Conservation (phyloP, 2,113 vertebrate species). For the Dicaeum eximium region DNA sequence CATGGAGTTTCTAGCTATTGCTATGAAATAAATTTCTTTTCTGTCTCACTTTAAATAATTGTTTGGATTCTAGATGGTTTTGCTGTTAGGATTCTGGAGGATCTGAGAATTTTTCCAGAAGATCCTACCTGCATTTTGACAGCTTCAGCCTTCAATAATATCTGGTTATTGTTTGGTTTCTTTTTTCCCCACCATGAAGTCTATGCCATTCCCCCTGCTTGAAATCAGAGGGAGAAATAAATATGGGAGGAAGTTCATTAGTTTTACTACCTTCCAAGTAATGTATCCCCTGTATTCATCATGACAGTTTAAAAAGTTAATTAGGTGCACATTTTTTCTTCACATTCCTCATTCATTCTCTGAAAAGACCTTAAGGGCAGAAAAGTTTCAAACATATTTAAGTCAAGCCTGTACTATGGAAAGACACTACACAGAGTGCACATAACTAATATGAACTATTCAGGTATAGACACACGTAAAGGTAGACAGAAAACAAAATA, state of each 20-base stretch:
- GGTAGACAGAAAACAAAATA: background rate
- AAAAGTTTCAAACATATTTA: background rate
- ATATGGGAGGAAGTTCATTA: background rate
- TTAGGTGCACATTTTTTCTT: background rate
- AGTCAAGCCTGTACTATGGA: background rate
- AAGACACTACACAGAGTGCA: rapidly evolving
- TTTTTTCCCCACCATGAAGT: background rate
- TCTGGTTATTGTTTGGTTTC: background rate
- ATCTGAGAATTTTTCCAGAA: background rate
- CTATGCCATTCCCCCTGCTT: background rate
- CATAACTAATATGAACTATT: background rate
- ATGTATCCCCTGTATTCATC: background rate
- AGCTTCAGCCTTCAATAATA: background rate
- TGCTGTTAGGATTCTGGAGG: background rate
- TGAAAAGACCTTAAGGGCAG: background rate
- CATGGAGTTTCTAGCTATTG: background rate
- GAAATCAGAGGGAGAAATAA: background rate
- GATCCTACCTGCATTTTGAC: background rate
- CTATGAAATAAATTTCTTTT: background rate
- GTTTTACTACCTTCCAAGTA: background rate
- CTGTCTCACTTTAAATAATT: background rate
- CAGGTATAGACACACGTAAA: background rate
- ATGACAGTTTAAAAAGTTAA: background rate
- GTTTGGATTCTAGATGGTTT: background rate
- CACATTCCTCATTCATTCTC: background rate